Evolutionary conservation across 2,797 vertebrate genomes (phyloP).

Genomic region (Thripadectes ignobilis): DNA sequence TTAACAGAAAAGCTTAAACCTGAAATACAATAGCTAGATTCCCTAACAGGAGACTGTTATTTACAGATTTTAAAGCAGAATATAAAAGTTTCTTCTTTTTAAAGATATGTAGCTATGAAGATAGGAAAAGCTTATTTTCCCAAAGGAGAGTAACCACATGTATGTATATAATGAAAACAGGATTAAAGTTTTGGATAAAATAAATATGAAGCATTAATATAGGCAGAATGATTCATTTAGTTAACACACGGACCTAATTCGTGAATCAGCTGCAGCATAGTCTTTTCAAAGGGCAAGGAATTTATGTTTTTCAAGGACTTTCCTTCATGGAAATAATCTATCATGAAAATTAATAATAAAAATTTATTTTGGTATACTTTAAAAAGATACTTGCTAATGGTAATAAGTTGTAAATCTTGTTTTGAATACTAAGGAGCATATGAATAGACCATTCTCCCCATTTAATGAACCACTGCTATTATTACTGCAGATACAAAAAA

Average conservation of each 20-base stretch:
- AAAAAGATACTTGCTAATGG: not conserved
- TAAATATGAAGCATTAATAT: not conserved
- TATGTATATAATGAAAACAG: not conserved
- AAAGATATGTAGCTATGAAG: not conserved
- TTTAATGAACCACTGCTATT: not conserved
- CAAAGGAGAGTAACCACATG: not conserved
- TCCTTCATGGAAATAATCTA: constrained; percentile 14
- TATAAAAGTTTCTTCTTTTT: not conserved
- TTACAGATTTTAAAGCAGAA: not conserved
- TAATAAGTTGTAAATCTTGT: not conserved
- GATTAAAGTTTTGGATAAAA: not conserved
- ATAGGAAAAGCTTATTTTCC: not conserved
- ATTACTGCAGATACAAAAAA: not conserved
- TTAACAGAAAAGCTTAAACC: not conserved
- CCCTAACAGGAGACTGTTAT: not conserved
- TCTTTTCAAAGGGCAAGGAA: not conserved
- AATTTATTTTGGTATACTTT: not conserved
- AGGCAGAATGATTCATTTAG: not conserved
- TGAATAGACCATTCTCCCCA: not conserved
- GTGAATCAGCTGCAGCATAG: not conserved
- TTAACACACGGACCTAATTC: not conserved
- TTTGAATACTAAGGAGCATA: not conserved
- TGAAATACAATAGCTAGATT: not conserved
- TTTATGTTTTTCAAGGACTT: not conserved
- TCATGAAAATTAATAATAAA: not conserved